Base-by-base conservation (phyloP, 2,888 invertebrate species). In the Tachina lurida region DNA sequence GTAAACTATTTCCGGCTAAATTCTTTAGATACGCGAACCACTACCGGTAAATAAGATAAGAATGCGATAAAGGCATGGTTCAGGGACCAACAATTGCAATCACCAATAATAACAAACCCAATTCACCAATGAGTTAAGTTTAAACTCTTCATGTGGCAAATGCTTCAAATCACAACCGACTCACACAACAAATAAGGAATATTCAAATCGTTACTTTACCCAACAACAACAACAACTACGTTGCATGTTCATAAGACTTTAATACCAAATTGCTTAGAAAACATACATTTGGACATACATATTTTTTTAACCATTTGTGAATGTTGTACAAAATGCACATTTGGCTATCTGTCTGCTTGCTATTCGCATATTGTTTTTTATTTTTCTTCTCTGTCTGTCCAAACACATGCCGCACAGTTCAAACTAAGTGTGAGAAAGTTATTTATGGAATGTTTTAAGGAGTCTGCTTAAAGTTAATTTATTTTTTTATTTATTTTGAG, bases 381-480 rank as follows among this genome's bases (percentile, higher is more conserved):
- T 31, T 31, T 1, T 31, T 7, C 31, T 7, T 31, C 67, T 47
- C 17, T 15, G 70, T 65, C 22, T 45, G 45, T 71, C 60, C 58
- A 41, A 67, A 52, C 19, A 22, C 39, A 15, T 17, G 49, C 43
- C 41, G 62, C 49, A n/a, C 15, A 62, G 65, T 47, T 54, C 54
- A 39, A 54, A 54, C 39, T n/a, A 76, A 80, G 86, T 86, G 86
- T 86, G 86, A 86, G 86, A 86, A 83, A 79, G 79, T 83, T 86
- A 86, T 86, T 86, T 86, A 80, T 86, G 83, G 79, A 83, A 86
- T 86, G 75, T 76, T 75, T 80, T 73, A 76, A 79, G 79, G 79
- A 83, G 83, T 83, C 65, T 63, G 49, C 60, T 65, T 56, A 19
- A 47, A 22, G 39, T 63, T 60, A 43, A 62, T 54, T 41, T 63